Percentiles rank a stretch among this genome's conserved stretches.
phyloP scores from a whole-genome alignment of 2,888 invertebrate species.

The Epistrophella euchroma region DNA sequence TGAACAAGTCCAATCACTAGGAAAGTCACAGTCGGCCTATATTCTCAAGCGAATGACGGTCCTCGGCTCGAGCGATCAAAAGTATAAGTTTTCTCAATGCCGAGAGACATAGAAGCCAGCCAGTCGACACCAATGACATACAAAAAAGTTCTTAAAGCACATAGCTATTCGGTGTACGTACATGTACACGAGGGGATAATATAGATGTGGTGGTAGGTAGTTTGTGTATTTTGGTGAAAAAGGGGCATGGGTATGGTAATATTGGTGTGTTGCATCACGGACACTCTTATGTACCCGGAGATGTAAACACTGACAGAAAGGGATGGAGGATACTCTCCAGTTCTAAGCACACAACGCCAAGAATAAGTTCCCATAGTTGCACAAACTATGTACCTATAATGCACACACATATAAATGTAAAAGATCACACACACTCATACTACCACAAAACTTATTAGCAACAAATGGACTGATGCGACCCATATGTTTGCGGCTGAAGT shows the following conservation, averaged over 20 bases:
- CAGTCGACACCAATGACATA: conserved; percentile 38
- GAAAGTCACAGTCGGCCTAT: conserved; percentile 74
- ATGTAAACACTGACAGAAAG: conserved; percentile 53
- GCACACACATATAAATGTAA: background rate
- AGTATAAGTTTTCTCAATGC: conserved; percentile 71
- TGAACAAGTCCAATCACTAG: conserved; percentile 69
- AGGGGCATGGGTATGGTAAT: conserved; percentile 41
- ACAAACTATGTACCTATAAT: conserved; percentile 13
- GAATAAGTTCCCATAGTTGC: conserved; percentile 30
- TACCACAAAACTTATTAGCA: background rate
- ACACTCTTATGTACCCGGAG: conserved; percentile 38
- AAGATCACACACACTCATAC: conserved; percentile 11
- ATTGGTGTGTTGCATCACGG: conserved; percentile 68
- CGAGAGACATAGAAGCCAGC: conserved; percentile 43
- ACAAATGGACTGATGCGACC: conserved; percentile 38
- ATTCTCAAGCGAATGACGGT: conserved; percentile 62
- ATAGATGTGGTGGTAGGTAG: conserved; percentile 22
- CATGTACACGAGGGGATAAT: background rate
- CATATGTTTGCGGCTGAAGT: conserved; percentile 51
- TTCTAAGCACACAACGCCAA: conserved; percentile 4
- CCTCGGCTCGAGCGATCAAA: conserved; percentile 63
- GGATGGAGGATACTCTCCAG: conserved; percentile 41
- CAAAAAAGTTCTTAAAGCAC: conserved; percentile 62
- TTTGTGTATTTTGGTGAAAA: conserved; percentile 34
- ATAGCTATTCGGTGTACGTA: background rate